Conservation (phyloP, 2,113 vertebrate species). For the Willisornis vidua region DNA sequence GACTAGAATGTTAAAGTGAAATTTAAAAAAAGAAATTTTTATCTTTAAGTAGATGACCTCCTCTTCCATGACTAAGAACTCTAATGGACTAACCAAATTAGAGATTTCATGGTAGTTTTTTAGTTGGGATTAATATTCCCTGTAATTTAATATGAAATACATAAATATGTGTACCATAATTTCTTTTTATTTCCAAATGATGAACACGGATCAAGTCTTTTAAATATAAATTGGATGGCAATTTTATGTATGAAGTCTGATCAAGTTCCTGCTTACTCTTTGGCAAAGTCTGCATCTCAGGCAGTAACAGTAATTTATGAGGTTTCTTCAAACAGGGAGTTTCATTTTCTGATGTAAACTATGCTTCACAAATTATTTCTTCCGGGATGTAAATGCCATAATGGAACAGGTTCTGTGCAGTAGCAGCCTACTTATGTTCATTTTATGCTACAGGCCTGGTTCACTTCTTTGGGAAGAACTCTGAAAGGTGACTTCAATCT, state of each 20-base stretch:
- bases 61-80: background rate
- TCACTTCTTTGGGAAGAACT: background rate
- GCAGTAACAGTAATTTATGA: background rate
- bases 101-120: background rate
- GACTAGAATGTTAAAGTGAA: background rate
- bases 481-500: background rate
- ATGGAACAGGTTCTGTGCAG: background rate
- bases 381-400: background rate
- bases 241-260: background rate
- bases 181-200: background rate
- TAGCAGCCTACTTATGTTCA: background rate
- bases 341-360: background rate
- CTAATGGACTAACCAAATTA: background rate
- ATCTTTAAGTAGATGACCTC: background rate
- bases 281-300: background rate
- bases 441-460: background rate
- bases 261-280: background rate
- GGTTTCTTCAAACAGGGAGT: background rate
- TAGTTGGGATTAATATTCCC: background rate
- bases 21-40: background rate
- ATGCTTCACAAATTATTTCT: background rate
- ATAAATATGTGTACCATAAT: background rate
- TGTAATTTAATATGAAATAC: background rate
- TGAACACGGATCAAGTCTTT: background rate
- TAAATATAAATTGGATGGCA: background rate